Base-by-base conservation (phyloP, 2,113 vertebrate species). In the Phalacrocorax brasilianus region DNA sequence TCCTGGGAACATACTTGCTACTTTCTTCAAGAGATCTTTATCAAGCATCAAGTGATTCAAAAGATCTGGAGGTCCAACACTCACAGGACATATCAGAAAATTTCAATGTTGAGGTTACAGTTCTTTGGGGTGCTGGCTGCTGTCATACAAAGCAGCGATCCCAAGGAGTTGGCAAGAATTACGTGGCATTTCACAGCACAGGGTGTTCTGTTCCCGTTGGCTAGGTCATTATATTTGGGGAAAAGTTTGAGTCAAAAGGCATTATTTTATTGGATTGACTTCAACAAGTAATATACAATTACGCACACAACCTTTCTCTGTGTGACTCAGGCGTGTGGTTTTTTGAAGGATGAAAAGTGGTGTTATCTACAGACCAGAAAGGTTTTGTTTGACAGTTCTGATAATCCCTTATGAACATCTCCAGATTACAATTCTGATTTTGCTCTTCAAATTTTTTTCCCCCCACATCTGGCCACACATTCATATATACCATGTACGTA, bases 371-470 rank as follows among this genome's bases (percentile, higher is more conserved):
- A 91, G 71, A 18, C 27, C 45, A 73, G 59, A 73, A 91, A 86
- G 20, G 38, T 95, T 87, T 92, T 87, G 66, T 91, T 97, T 95
- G 86, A 93, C 94, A 94, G 81, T 47, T 89, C 45, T 93, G 71
- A 80, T 90, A 93, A 96, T 96, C 76, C 76, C 35, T 75, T 84
- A 42, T 76, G 91, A 93, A 73, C 61, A 84, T 79, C 86, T 68
- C 66, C 70, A 93, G 86, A 88, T 87, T 87, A 73, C 33, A 55
- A 15, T 59, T 95, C 79, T 87, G 42, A 94, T 82, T 93, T 94
- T 94, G 22, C 18, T 82, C 32, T 92, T 71, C 26, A 56, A 7
- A 42, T 70, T 82, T 91, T 47, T 79, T 33, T 20, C n/a, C 40
- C 40, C n/a, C 32, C 21, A 84, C 65, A 81, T 94, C 90, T 95